Conservation (phyloP, 2,113 vertebrate species). For the Dipodomys ordii region DNA sequence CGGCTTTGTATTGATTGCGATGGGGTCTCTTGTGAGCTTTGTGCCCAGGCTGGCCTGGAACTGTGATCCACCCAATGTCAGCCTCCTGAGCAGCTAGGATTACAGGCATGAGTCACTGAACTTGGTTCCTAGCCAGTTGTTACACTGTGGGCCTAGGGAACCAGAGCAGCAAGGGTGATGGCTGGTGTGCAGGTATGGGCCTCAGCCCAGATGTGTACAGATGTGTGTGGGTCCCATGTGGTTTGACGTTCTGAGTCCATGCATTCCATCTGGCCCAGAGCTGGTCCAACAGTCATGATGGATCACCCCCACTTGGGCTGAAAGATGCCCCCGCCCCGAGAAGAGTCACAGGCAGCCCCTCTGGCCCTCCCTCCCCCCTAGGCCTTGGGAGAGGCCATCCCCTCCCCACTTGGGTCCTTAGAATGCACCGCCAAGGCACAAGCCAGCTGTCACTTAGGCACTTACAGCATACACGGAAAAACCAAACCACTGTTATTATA, state of each 20-base stretch:
- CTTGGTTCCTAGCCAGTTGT: background rate
- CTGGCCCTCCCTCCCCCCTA: background rate
- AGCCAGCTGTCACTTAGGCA: conserved; percentile 81
- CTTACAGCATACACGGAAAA: conserved; percentile 79
- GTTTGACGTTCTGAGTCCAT: background rate
- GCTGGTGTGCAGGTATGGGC: background rate
- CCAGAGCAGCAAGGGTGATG: background rate
- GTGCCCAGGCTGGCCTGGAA: no score
- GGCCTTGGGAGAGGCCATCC: background rate
- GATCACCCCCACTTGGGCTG: background rate
- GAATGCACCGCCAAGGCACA: conserved; percentile 52
- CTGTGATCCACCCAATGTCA: no score
- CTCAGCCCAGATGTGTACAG: background rate
- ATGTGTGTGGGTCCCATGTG: no score
- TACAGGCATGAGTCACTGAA: no score
- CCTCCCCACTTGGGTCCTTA: conserved; percentile 19
- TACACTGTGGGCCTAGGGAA: background rate
- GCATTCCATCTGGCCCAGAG: background rate
- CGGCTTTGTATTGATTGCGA: no score
- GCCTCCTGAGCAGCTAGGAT: no score
- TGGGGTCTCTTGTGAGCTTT: no score
- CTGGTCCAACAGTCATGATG: background rate
- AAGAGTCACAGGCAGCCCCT: background rate
- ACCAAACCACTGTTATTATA: conserved; percentile 85
- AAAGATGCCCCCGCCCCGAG: background rate